These are phyloP conservation scores for Eptesicus fuscus DNA, from an alignment of 2,113 vertebrate species.

Conservation along the genomic window DNA sequence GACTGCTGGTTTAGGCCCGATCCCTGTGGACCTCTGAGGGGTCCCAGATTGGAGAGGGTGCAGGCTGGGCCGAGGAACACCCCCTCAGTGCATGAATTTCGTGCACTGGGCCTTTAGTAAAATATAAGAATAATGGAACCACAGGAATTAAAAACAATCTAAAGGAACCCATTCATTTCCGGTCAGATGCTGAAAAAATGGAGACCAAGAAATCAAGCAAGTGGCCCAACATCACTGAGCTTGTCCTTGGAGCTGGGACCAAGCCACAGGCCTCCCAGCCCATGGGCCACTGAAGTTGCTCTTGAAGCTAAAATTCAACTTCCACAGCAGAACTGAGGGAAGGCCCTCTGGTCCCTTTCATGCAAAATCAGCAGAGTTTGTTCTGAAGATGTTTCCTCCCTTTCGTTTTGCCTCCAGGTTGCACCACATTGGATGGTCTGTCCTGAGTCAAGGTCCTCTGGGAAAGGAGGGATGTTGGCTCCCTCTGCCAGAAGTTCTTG, in stretches of 20 bases:
- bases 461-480: not conserved
- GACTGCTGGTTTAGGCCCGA: no score
- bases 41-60: no score
- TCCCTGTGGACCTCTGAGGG: no score
- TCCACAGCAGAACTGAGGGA: not conserved
- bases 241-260: not conserved
- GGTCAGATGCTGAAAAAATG: not conserved
- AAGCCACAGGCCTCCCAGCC: not conserved
- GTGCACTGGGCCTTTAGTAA: no score
- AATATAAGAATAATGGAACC: not conserved
- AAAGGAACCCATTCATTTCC: not conserved
- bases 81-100: no score
- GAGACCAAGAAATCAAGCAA: not conserved
- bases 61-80: no score
- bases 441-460: not conserved
- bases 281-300: not conserved
- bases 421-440: not conserved
- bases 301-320: not conserved
- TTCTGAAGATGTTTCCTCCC: not conserved
- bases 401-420: not conserved
- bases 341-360: not conserved
- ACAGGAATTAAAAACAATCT: not conserved
- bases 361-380: not conserved
- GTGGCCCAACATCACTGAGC: not conserved
- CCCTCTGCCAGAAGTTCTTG: not conserved